A percentile compares a stretch with the other conserved stretches of the same genome.
Conservation (phyloP, 2,113 vertebrate genomes). For the Gobiocypris rarus region DNA sequence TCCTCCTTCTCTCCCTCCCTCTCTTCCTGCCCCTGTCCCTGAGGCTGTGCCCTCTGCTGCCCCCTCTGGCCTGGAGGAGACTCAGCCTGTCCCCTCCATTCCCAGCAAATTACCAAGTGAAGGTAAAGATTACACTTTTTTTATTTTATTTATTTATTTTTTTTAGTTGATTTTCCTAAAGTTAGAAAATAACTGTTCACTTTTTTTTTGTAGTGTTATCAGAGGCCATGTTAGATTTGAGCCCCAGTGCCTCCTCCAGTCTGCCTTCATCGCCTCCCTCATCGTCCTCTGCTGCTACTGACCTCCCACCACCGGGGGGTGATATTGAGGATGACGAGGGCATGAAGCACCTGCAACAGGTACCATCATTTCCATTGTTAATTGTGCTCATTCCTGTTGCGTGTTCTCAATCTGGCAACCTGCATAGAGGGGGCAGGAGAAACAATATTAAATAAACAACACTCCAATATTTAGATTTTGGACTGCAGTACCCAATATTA, state of each 20-base stretch:
- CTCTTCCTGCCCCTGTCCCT: conserved; percentile 55
- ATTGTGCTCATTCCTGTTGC: no score
- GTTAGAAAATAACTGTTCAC: no score
- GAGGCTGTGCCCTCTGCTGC: conserved; percentile 65
- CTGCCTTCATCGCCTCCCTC: conserved; percentile 77
- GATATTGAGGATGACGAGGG: conserved; percentile 91
- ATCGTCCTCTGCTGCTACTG: conserved; percentile 73
- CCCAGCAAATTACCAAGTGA: conserved; percentile 69
- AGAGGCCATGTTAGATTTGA: conserved; percentile 71
- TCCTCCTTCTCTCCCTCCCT: conserved; percentile 62
- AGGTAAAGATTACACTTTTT: conserved; percentile 55
- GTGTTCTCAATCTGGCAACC: no score
- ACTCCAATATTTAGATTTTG: no score
- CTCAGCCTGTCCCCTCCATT: conserved; percentile 72
- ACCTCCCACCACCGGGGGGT: conserved; percentile 76
- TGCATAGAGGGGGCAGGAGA: no score
- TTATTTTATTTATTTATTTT: neutral
- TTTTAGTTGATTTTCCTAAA: conserved; percentile 9
- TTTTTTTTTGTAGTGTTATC: conserved; percentile 62
- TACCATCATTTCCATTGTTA: conserved; percentile 49
- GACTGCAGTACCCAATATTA: no score
- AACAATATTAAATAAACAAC: no score
- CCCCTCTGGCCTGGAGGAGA: conserved; percentile 61
- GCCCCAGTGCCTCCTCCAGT: conserved; percentile 69
- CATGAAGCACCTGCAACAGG: conserved; percentile 94